phyloP scores from a whole-genome alignment of 2,888 invertebrate species.

The Zygaena filipendulae region DNA sequence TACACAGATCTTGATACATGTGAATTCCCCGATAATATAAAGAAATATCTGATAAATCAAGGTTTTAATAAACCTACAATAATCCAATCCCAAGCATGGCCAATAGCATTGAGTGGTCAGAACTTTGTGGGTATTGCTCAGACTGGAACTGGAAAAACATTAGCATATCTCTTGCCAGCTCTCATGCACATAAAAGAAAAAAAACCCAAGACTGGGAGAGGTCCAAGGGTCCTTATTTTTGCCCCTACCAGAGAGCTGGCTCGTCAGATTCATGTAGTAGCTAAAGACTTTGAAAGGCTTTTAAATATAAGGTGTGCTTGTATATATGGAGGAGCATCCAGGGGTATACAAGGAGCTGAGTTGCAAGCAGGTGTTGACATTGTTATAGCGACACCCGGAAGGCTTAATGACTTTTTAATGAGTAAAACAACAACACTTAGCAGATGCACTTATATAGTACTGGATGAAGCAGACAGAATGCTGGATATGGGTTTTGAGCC shows the following conservation, averaged over 20 bases:
- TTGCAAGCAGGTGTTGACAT: slow-evolving; percentile 82
- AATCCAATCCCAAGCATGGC: slow-evolving; percentile 88
- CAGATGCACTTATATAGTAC: slow-evolving; percentile 83
- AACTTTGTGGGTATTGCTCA: slow-evolving; percentile 90
- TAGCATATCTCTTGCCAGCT: slow-evolving; percentile 82
- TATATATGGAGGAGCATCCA: slow-evolving; percentile 88
- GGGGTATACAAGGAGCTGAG: slow-evolving; percentile 71
- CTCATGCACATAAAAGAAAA: slow-evolving; percentile 87
- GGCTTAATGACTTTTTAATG: slow-evolving; percentile 85
- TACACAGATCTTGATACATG: slow-evolving; percentile 80
- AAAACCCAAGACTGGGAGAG: slow-evolving; percentile 75
- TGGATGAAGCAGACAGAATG: slow-evolving; percentile 95
- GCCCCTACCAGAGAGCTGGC: slow-evolving; percentile 84
- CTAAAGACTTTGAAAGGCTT: slow-evolving; percentile 77
- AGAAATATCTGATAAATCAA: slow-evolving; percentile 69
- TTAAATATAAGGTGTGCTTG: slow-evolving; percentile 81
- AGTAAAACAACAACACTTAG: slow-evolving; percentile 75
- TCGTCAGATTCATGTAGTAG: slow-evolving; percentile 83
- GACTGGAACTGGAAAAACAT: slow-evolving; percentile 82
- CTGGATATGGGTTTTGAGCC: slow-evolving; percentile 98
- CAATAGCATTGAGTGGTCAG: slow-evolving; percentile 80
- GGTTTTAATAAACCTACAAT: slow-evolving; percentile 80
- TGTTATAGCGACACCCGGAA: slow-evolving; percentile 88
- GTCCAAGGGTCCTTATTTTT: slow-evolving; percentile 83
- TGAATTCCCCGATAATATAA: slow-evolving; percentile 78